Conservation (phyloP, 92 coral and sea anemone species). For the Hydrozoanthus gracilis region DNA sequence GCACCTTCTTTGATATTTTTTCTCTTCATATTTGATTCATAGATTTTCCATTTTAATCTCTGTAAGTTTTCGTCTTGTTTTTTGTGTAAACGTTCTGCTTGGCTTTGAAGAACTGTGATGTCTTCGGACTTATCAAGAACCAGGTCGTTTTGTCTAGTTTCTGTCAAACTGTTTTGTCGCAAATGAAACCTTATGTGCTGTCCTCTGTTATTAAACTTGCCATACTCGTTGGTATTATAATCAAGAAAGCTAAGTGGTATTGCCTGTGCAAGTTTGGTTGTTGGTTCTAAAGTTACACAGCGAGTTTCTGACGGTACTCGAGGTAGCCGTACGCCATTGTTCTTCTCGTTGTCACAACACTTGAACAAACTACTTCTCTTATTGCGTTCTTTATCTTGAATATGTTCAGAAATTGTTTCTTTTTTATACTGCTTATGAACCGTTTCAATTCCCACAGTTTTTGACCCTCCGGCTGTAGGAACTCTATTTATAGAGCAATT, state of each 20-base stretch:
- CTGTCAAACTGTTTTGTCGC: not conserved
- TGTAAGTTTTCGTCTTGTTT: constrained; percentile 51
- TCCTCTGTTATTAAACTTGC: not conserved
- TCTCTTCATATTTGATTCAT: constrained; percentile 42
- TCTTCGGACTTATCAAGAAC: not conserved
- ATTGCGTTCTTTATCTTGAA: not conserved
- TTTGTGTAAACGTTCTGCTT: not conserved
- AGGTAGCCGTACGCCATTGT: not conserved
- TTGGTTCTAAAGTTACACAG: not conserved
- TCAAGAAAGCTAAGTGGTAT: not conserved
- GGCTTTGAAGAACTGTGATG: constrained; percentile 15
- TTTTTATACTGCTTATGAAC: not conserved
- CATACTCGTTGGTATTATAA: not conserved
- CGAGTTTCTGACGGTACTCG: not conserved
- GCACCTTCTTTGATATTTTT: not conserved
- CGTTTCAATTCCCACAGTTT: not conserved
- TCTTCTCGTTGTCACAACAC: not conserved
- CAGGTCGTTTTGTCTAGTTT: not conserved
- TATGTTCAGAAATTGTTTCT: not conserved
- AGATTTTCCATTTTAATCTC: constrained; percentile 52
- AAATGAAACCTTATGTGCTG: not conserved
- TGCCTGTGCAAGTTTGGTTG: not conserved
- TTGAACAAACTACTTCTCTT: not conserved
- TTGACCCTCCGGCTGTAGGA: not conserved
- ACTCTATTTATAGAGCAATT: constrained; percentile 1